Evolutionary conservation across 2,888 invertebrate species (phyloP), one percentile per base, ranked within the genome.

Genomic region (Pollenia labialis): DNA sequence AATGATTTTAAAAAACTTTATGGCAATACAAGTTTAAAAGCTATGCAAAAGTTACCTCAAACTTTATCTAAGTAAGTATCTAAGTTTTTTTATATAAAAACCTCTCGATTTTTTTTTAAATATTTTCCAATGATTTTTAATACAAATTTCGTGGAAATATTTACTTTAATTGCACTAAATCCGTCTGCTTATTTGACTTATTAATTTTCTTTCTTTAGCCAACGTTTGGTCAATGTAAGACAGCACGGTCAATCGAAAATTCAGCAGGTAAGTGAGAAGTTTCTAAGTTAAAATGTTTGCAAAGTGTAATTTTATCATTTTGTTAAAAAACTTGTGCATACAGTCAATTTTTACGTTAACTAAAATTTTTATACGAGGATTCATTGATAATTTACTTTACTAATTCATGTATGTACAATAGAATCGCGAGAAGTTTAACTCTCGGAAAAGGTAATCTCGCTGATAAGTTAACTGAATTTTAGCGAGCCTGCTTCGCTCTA

Each of bases 1-100:
- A 92, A 92, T 60, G 92, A 92, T 82, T 93, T 93, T 69, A 93
- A 92, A 82, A 92, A 92, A 83, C 91, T 93, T 4, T 93, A 92
- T 85, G 92, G 91, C 6, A 88, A 90, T 76, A 90, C 91, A 62
- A 90, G 90, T 77, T 80, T 91, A 14, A 92, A 92, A 88, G 89
- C 90, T 3, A 79, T 93, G 69, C 92, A 91, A 58, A 93, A 92
- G 88, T 89, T 92, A 85, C 91, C 91, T 9, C 88, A 90, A 40
- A 89, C 92, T 0, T 81, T 92, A 66, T 90, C 91, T 58, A 92
- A 91, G 93, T 91, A 88, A 88, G 85, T 79, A 23, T 23, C 23
- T 23, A 32, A 32, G 3, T n/a, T 40, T 16, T 42, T 68, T n/a
- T 16, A 7, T n/a, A 40, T n/a, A 1, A 50, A 16, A 14, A 12